phyloP scores from a whole-genome alignment of 2,888 invertebrate genomes.

The Aleiodes leptofemur region DNA sequence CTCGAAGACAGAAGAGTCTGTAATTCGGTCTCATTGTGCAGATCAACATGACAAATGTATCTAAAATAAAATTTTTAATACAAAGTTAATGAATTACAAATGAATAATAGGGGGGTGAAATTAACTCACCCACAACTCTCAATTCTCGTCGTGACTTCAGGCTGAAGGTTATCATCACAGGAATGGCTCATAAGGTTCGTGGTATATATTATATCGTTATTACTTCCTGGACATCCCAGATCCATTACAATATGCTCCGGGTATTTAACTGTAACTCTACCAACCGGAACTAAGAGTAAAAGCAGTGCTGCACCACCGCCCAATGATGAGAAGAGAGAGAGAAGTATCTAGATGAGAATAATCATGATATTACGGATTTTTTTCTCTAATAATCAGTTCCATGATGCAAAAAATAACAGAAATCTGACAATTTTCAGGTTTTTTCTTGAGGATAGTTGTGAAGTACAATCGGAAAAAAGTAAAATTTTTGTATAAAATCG shows the following conservation, averaged over 20 bases:
- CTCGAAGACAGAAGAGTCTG: conserved; percentile 76
- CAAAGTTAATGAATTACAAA: background rate
- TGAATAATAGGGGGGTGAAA: background rate
- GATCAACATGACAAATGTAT: conserved; percentile 77
- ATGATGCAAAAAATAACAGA: too few relatives aligned
- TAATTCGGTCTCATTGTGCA: conserved; percentile 73
- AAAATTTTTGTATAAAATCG: too few relatives aligned
- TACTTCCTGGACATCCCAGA: conserved; percentile 75
- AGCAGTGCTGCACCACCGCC: conserved; percentile 83
- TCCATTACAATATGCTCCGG: conserved; percentile 80
- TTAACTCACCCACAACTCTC: conserved; percentile 70
- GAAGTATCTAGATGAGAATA: conserved; percentile 77
- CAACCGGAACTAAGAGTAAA: conserved; percentile 83
- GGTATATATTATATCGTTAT: conserved; percentile 61
- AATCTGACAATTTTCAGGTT: too few relatives aligned
- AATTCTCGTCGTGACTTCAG: conserved; percentile 61
- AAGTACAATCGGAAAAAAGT: too few relatives aligned
- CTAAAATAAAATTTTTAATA: conserved; percentile 68
- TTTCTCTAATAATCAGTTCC: background rate
- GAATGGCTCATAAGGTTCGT: conserved; percentile 64
- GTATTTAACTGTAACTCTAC: conserved; percentile 81
- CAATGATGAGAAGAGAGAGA: conserved; percentile 82
- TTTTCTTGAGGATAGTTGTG: too few relatives aligned
- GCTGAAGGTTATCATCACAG: conserved; percentile 64
- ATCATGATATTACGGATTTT: background rate